Evolutionary conservation across 1,140 invertebrate genomes (phyloP), one percentile per base, ranked within the genome.

Genomic region (Tetramorium alpestre): DNA sequence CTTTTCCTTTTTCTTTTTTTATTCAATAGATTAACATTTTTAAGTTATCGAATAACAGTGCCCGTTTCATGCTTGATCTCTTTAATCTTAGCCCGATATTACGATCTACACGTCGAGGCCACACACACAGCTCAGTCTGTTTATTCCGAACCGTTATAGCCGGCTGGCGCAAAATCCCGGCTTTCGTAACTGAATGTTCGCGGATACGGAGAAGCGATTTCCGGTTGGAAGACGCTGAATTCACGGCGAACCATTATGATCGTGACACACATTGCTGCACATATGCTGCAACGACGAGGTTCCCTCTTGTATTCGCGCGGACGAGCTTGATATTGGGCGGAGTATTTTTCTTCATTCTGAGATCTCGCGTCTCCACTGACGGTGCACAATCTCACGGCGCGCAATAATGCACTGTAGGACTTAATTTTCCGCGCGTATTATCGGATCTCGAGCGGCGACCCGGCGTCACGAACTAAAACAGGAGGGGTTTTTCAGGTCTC

Each of bases 131-230:
- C 11, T 13, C 13, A 25, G 80, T 82, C 69, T 84, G 69, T 73
- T 84, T 84, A 84, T 75, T 60, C 80, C 25, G 54, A 84, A 60
- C 41, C 41, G 80, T 84, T 84, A 62, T 84, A 84, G 44, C 38
- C 33, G 49, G 54, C 69, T 60, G 80, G 54, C 56, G 69, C 51
- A 75, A 75, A 75, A 84, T 84, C 69, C 69, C 28, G 44, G 69
- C 80, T 84, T 84, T 84, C 44, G 54, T 84, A 73, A 84, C 80
- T 72, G 80, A 72, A 73, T 72, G 69, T 84, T 75, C n/a, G 54
- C 49, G 58, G 5, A 70, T 73, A 84, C 76, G 67, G 56, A 73
- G 81, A 73, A 88, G 70, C 87, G 88, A 88, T 89, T 88, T 88
- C 58, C 80, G 72, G 70, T 88, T 86, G 87, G 58, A 86, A 88